Evolutionary conservation across 2,888 invertebrate species (phyloP), one percentile per base, ranked within the genome.

Genomic region (Pyrgus malvae): DNA sequence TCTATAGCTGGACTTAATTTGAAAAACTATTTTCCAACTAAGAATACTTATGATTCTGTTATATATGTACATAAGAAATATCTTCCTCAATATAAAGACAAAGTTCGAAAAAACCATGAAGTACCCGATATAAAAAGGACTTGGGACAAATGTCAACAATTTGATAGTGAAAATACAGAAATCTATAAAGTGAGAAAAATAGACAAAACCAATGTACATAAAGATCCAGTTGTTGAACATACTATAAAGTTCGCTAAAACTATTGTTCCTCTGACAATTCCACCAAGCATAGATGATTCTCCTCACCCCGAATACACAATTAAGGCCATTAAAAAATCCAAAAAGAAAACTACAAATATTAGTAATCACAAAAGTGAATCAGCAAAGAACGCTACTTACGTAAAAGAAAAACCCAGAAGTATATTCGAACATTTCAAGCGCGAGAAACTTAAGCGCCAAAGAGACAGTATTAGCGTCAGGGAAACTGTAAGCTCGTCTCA

Each of bases 11-110:
- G 76, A 40, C 70, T 83, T 35, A 74, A 80, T 66, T 73, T 84
- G 56, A 70, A 68, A 57, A 75, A 86, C 68, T 86, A 85, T 63
- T 67, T 75, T 49, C 78, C 80, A 14, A 68, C 76, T 42, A 67
- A 73, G 58, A 72, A 72, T 16, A 78, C 78, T 23, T 73, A 64
- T 46, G 84, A 86, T 62, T 80, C 84, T 1, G 70, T 82, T 21
- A 72, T 81, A 31, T 89, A 76, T 54, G 68, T 83, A 17, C 89
- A 89, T 54, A 88, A 86, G 67, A 85, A 74, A 60, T 76, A 70
- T 57, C 60, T 77, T 38, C 61, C 61, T 40, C 38, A 27, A 55
- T 57, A 54, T 48, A 55, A 44, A 42, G 21, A 31, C 44, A 46
- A 29, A 54, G 8, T 12, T 12, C 8, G 16, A 33, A 46, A 38